Evolutionary conservation across 2,113 vertebrate genomes (phyloP).

Genomic region (Labeo catla): DNA sequence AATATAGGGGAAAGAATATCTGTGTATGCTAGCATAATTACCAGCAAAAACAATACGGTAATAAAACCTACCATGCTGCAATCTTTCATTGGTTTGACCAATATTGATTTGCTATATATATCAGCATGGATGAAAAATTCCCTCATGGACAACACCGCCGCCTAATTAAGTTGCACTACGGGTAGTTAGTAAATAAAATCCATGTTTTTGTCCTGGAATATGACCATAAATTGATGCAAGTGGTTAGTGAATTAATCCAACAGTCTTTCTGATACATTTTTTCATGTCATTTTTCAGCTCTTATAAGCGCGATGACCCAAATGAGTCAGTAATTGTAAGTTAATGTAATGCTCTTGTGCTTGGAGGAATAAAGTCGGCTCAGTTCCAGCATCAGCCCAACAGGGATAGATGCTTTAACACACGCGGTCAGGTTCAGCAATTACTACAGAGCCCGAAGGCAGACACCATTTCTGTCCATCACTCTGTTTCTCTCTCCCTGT

Average conservation of each 20-base stretch:
- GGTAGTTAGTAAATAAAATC: background rate
- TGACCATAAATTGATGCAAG: background rate
- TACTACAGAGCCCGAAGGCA: constrained; percentile 53
- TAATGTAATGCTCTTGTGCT: constrained; percentile 64
- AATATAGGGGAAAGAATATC: background rate
- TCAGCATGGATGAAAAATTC: background rate
- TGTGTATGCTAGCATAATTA: background rate
- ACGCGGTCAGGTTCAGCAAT: constrained; percentile 50
- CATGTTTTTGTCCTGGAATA: background rate
- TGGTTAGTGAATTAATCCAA: background rate
- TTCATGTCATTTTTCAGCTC: background rate
- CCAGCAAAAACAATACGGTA: background rate
- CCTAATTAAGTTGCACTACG: background rate
- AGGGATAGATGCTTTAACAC: constrained; percentile 31
- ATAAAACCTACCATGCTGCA: background rate
- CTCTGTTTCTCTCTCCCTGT: constrained; percentile 13
- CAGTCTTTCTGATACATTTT: background rate
- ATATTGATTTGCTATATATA: background rate
- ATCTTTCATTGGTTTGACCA: background rate
- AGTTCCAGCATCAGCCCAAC: constrained; percentile 30
- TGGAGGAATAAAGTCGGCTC: constrained; percentile 62
- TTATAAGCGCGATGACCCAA: constrained; percentile 66
- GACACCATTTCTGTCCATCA: constrained; percentile 49
- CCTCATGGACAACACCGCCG: background rate
- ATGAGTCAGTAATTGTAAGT: constrained; percentile 72